Base-by-base conservation (phyloP, 2,888 invertebrate species). In the Mechanitis messenoides region DNA sequence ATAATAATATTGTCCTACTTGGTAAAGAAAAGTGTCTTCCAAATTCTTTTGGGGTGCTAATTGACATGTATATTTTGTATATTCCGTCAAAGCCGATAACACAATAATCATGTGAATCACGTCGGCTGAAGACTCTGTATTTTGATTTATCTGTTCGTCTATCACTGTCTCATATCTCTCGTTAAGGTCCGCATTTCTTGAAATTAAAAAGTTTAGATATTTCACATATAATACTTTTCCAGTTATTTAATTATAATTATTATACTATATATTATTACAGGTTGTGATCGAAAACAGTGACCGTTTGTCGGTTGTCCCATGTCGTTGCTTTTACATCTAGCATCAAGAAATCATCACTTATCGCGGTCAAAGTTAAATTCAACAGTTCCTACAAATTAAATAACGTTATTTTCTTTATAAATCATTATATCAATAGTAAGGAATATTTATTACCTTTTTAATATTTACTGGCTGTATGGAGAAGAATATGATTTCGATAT, bases 1-100 rank as follows among this genome's bases (percentile, higher is more conserved):
- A 9, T 7, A 9, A 42, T 9, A 42, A 9, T 42, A 42, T 31
- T 31, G 31, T 31, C 55, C 62, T 65, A 87, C 89, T 79, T 90
- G 81, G 71, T 87, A 92, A 72, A 93, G 90, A 67, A 91, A 91
- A 0, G 92, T 93, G 67, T 93, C 92, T 3, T 78, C 78, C 63
- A 93, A 84, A 55, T 72, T 56, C 31, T 90, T 85, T 62, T 80
- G 75, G 55, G 90, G 83, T 3, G 77, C 68, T n/a, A 90, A 73
- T 2, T 78, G 71, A 66, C 90, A 91, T 1, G 67, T 65, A 68
- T 91, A 93, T 69, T 84, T 85, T 0, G 91, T 84, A 68, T 91
- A 92, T 69, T 91, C 91, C 1, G 91, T 91, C 20, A 79, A 76
- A 2, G 87, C 91, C 3, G 88, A 91, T 66, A 92, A 82, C 4